phyloP scores from a whole-genome alignment of 2,797 vertebrate genomes.

The Periophthalmus magnuspinnatus region DNA sequence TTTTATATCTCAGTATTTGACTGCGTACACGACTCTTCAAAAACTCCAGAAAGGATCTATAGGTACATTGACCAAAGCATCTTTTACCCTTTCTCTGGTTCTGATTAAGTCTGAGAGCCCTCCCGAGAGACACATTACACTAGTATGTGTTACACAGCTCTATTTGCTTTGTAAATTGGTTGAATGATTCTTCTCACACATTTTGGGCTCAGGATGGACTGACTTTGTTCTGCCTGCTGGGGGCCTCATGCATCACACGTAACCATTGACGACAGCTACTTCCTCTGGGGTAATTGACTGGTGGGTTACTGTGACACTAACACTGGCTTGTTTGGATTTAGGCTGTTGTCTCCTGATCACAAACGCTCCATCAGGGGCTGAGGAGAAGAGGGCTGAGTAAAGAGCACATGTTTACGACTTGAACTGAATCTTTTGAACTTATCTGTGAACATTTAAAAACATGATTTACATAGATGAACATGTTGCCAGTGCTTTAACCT shows the following conservation, averaged over 20 bases:
- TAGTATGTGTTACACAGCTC: constrained; percentile 21
- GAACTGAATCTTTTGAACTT: background rate
- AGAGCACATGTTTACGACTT: constrained; percentile 31
- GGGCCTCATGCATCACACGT: constrained; percentile 41
- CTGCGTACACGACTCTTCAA: background rate
- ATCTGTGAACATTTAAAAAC: background rate
- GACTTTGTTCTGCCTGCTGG: constrained; percentile 8
- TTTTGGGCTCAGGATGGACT: constrained; percentile 20
- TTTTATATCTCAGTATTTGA: background rate
- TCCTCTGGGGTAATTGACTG: constrained; percentile 52
- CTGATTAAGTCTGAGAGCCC: constrained; percentile 15
- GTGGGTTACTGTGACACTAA: constrained; percentile 45
- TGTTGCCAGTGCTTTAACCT: too few relatives aligned
- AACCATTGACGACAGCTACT: constrained; percentile 55
- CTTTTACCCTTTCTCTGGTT: background rate
- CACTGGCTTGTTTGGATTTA: constrained; percentile 64
- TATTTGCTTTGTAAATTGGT: constrained; percentile 26
- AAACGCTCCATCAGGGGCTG: constrained; percentile 28
- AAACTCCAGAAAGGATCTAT: background rate
- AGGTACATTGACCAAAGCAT: background rate
- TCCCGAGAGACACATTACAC: background rate
- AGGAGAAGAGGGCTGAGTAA: constrained; percentile 50
- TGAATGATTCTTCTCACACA: constrained; percentile 44
- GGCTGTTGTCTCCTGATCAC: constrained; percentile 47
- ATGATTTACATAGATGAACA: background rate